These are phyloP conservation scores for Anguilla megastoma DNA, from an alignment of 2,797 vertebrate genomes.

Conservation along the genomic window DNA sequence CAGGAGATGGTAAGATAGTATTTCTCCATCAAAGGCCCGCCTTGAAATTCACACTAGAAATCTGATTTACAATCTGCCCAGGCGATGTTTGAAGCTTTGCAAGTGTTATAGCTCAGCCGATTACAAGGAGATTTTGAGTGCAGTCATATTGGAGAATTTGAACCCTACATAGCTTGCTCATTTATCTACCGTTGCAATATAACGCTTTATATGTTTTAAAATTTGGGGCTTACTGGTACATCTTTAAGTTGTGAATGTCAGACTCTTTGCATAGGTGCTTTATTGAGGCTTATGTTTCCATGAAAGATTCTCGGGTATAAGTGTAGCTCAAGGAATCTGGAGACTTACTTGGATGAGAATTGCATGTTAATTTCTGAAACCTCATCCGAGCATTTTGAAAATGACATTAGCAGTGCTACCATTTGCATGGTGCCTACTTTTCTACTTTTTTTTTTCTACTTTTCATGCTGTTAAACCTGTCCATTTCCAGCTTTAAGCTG, in stretches of 20 bases:
- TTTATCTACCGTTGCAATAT: neutral
- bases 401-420: neutral
- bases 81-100: neutral
- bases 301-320: neutral
- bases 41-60: neutral
- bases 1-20: constrained; percentile 83
- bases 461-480: too few species aligned
- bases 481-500: too few species aligned
- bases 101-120: neutral
- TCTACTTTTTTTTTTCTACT: too few species aligned
- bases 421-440: too few species aligned
- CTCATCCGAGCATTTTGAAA: neutral
- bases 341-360: neutral
- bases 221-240: neutral
- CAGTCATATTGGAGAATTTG: neutral
- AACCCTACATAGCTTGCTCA: neutral
- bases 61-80: neutral
- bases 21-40: neutral
- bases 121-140: neutral
- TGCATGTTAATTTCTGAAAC: neutral
- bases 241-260: neutral
- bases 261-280: neutral
- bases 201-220: neutral
- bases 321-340: too few species aligned
- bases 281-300: neutral